Base-by-base conservation (phyloP, 2,888 invertebrate species). In the Nematopogon swammerdamellus region DNA sequence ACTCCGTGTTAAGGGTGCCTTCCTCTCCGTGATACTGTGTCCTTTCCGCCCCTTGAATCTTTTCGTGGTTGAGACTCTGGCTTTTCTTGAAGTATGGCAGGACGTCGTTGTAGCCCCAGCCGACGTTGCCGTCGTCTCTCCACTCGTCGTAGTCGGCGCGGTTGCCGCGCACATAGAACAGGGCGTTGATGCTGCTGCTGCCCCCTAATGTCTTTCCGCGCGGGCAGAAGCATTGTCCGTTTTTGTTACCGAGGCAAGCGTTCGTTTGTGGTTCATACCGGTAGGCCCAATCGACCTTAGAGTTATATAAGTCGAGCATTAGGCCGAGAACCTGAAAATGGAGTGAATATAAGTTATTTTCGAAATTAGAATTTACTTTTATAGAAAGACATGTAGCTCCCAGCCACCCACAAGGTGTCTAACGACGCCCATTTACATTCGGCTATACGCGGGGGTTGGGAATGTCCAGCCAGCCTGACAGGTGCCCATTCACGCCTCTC, bases 221-320 rank as follows among this genome's bases (percentile, higher is more conserved):
- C 0, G 86, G 86, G 85, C 85, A 86, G 49, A 79, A 80, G 54
- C 85, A 85, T 14, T 67, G 64, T 11, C 68, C 65, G 18, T 79
- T 68, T 49, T 70, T 49, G 60, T 65, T 69, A 87, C 89, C 88
- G 55, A 89, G 68, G 62, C 89, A 90, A 1, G 85, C 79, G 19
- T 79, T 84, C 25, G 84, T 83, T 59, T 87, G 85, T 0, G 91
- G 89, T 61, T 91, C 90, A 1, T 88, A 89, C 65, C 89, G 90
- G 65, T 90, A 91, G 62, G 87, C 85, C 91, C 91, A 91, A 63
- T 91, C 91, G 48, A 91, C 60, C 59, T 49, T 44, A 6, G 55
- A 49, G 36, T 55, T 56, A 29, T 54, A 55, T 25, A 18, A 50
- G 1, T 55, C 51, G 8, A 53, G 54, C 46, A 55, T 51, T 14